Base-by-base conservation (phyloP, 1,140 invertebrate species). In the Aradophagus sp. region DNA sequence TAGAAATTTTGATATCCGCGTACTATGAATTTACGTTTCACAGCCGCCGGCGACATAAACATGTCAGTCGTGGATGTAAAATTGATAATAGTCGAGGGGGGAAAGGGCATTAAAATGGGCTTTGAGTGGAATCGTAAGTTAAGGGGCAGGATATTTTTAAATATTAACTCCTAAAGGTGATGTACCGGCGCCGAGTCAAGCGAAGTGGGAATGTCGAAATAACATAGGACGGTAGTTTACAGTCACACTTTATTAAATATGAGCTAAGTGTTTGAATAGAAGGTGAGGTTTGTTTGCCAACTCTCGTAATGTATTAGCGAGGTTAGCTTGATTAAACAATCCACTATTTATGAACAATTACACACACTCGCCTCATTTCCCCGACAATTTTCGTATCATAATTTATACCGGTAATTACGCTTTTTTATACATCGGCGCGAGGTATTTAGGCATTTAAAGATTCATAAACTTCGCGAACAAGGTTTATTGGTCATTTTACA, bases 171-270 rank as follows among this genome's bases (percentile, higher is more conserved):
- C 23, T 19, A 16, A 42, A 39, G 35, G 13, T 16, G 35, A 47
- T 15, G 31, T 39, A 10, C 41, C 17, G 35, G 26, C 15, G 35
- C 27, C 19, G 45, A 42, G 35, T 50, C 42, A 42, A 50, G 47
- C 44, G 47, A 31, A 23, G 15, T 4, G 23, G 19, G 36, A 27
- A 12, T 16, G 14, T 12, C 8, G 14, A 13, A 58, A 27, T 14
- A 15, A 34, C 17, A 10, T 2, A 29, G 35, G 32, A 35, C 2
- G 2, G 8, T 36, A 62, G 47, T 63, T 63, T 47, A 47, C 19
- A 26, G 1, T 19, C 47, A 17, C 47, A 38, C 58, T 62, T 52
- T 62, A 62, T 62, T 44, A 62, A 62, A 52, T 44, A 52, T 62
- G 14, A 62, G 8, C 14, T 53, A 62, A 62, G 52, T 62, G 47